Percentiles rank a stretch among this genome's conserved stretches.
Conservation (phyloP, 2,113 vertebrate genomes). For the Sterrhoptilus dennistouni region DNA sequence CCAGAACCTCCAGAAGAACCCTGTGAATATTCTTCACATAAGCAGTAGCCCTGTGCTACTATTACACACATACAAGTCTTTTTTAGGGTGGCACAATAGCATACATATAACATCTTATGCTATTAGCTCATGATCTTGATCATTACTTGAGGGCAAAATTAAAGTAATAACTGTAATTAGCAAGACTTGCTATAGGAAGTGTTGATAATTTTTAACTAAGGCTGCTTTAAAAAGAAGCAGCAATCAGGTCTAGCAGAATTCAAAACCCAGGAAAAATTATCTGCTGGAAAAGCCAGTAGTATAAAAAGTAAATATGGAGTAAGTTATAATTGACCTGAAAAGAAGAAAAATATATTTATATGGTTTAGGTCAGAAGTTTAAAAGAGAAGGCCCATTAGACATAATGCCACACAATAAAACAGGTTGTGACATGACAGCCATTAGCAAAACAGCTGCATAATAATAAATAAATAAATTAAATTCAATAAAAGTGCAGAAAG, state of each 20-base stretch:
- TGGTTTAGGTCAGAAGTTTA: background rate
- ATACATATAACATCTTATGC: background rate
- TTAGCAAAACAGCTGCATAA: slow-evolving; percentile 32
- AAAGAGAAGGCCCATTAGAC: slow-evolving; percentile 9
- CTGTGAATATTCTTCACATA: background rate
- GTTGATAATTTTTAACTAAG: background rate
- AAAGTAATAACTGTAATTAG: background rate
- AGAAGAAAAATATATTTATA: slow-evolving; percentile 13
- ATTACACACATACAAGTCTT: background rate
- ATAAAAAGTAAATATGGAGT: background rate
- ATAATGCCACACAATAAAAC: slow-evolving; percentile 17
- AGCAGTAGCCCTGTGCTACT: background rate
- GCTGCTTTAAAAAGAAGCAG: background rate
- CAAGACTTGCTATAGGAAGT: background rate
- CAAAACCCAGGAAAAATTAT: background rate
- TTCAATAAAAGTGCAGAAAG: background rate
- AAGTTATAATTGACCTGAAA: slow-evolving; percentile 5
- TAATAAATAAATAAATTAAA: background rate
- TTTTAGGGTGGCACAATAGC: background rate
- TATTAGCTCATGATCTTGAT: background rate
- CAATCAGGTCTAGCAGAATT: background rate
- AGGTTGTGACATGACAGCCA: slow-evolving; percentile 23
- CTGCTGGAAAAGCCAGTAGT: background rate
- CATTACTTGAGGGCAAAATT: background rate
- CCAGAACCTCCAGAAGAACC: background rate